Percentiles rank a stretch among this genome's conserved stretches.
phyloP scores from a whole-genome alignment of 2,797 vertebrate genomes.

The Melanotaenia pygmaea region DNA sequence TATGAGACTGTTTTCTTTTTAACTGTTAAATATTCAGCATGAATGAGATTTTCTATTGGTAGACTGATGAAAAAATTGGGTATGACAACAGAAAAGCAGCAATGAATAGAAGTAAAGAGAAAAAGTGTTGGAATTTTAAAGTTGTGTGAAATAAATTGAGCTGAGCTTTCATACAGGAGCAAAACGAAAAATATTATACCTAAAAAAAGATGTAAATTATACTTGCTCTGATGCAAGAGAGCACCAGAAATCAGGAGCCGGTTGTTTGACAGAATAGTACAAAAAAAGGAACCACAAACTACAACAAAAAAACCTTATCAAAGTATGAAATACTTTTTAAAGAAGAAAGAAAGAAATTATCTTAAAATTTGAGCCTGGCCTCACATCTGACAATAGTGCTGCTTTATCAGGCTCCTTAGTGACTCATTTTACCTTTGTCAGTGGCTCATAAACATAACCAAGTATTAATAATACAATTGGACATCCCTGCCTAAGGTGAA shows the following conservation, averaged over 20 bases:
- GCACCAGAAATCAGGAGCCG: background rate
- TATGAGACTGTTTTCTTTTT: slow-evolving; percentile 32
- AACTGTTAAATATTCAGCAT: slow-evolving; percentile 7
- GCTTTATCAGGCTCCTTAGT: no score
- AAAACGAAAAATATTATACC: background rate
- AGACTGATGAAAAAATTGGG: background rate
- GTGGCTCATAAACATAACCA: no score
- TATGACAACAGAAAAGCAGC: slow-evolving; percentile 25
- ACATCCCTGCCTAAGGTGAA: background rate
- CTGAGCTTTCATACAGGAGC: background rate
- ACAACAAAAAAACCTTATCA: background rate
- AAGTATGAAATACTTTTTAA: background rate
- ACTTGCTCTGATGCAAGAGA: slow-evolving; percentile 10
- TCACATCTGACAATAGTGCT: no score
- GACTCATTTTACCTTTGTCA: no score
- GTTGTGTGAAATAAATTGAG: slow-evolving; percentile 20
- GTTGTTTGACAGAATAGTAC: background rate
- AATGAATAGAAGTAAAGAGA: slow-evolving; percentile 15
- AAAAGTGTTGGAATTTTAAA: slow-evolving; percentile 14
- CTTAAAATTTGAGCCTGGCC: background rate
- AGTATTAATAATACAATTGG: background rate
- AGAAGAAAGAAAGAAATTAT: background rate
- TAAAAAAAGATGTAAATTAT: background rate
- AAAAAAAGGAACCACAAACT: background rate
- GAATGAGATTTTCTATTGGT: slow-evolving; percentile 20